phyloP scores from a whole-genome alignment of 2,888 invertebrate species.

The Synergus gifuensis region DNA sequence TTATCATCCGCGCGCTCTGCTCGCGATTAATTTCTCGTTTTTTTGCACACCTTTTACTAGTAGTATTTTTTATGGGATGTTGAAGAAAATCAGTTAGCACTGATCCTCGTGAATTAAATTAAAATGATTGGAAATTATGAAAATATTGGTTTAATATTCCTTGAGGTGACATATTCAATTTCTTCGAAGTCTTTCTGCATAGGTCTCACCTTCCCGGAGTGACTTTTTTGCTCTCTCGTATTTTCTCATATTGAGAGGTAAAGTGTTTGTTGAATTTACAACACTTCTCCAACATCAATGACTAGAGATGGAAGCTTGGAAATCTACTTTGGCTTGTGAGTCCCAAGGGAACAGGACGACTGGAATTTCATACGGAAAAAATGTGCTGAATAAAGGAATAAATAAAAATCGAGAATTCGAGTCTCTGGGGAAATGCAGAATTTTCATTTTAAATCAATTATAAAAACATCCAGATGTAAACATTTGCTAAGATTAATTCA shows the following conservation, averaged over 20 bases:
- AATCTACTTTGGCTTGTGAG: not conserved
- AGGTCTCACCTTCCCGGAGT: not conserved
- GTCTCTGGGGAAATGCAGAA: not conserved
- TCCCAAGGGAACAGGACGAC: conserved; percentile 4
- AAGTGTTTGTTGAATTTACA: conserved; percentile 28
- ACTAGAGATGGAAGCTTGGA: conserved; percentile 20
- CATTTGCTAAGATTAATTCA: too few species aligned
- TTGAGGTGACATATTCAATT: not conserved
- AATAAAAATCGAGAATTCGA: not conserved
- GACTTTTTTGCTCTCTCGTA: conserved; percentile 8
- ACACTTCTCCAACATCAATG: conserved; percentile 20
- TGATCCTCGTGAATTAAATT: too few species aligned
- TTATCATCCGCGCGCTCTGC: not conserved
- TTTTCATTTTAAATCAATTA: too few species aligned
- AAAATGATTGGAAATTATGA: too few species aligned
- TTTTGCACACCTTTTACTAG: too few species aligned
- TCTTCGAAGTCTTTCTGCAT: conserved; percentile 6
- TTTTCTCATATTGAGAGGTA: conserved; percentile 16
- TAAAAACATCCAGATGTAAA: too few species aligned
- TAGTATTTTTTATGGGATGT: too few species aligned
- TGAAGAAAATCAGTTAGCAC: too few species aligned
- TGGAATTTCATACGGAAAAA: not conserved
- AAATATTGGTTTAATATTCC: not conserved
- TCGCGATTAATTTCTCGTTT: too few species aligned
- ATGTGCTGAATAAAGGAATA: not conserved